Conservation (phyloP, 2,113 vertebrate species). For the Sorex araneus region DNA sequence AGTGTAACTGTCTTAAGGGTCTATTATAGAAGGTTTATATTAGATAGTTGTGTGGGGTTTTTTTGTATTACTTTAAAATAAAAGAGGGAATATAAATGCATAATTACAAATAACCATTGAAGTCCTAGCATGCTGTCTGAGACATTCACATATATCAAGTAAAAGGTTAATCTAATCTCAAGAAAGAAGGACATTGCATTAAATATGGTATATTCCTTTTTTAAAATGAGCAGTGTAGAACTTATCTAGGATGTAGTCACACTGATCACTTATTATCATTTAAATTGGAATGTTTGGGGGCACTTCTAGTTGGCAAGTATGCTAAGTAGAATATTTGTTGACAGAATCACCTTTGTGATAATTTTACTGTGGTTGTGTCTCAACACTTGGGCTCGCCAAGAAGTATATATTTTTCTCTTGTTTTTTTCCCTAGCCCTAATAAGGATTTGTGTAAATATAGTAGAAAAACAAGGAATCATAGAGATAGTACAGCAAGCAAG, state of each 20-base stretch:
- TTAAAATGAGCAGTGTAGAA: not conserved
- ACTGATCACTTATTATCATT: not conserved
- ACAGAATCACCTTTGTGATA: too few species aligned
- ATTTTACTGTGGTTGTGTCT: too few species aligned
- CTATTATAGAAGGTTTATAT: not conserved
- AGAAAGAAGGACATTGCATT: not conserved
- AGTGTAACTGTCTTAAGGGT: not conserved
- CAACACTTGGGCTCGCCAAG: too few species aligned
- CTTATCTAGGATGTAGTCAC: not conserved
- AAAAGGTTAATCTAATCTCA: not conserved
- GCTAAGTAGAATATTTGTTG: too few species aligned
- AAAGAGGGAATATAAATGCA: not conserved
- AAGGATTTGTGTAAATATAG: too few species aligned
- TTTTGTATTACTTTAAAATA: not conserved
- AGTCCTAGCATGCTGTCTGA: not conserved
- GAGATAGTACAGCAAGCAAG: too few species aligned
- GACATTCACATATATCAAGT: not conserved
- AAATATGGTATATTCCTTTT: not conserved
- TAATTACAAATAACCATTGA: slow-evolving; percentile 5
- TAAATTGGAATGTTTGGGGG: not conserved
- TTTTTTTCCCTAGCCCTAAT: too few species aligned
- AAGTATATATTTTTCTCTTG: too few species aligned
- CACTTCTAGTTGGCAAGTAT: not conserved
- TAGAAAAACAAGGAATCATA: too few species aligned
- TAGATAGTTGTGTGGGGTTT: not conserved